phyloP scores from a whole-genome alignment of 2,797 vertebrate genomes.

The Centropyge bicolor region DNA sequence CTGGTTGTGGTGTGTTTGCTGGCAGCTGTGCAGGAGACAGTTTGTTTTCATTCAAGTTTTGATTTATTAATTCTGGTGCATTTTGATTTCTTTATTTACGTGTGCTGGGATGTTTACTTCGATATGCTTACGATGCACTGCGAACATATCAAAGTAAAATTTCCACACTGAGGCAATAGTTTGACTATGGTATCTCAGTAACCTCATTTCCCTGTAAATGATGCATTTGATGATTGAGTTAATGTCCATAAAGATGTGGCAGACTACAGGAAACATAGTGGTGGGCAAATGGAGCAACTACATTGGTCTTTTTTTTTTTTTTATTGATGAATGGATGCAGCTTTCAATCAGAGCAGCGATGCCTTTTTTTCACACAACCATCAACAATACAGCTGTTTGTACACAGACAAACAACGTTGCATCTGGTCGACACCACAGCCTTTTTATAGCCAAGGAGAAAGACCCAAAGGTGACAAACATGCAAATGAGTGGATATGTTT shows the following conservation, averaged over 20 bases:
- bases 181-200: constrained; percentile 10
- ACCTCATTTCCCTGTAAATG: constrained; percentile 9
- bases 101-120: constrained; percentile 20
- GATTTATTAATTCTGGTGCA: constrained; percentile 32
- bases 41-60: constrained; percentile 38
- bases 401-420: constrained; percentile 10
- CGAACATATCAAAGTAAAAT: constrained; percentile 31
- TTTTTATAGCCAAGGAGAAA: constrained; percentile 27
- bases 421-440: constrained; percentile 21
- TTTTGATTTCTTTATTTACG: constrained; percentile 33
- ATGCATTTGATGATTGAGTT: constrained; percentile 16
- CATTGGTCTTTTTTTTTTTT: not conserved
- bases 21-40: constrained; percentile 15
- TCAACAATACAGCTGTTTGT: constrained; percentile 36
- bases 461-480: constrained; percentile 26
- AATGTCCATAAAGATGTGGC: constrained; percentile 24
- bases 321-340: constrained; percentile 17
- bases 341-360: constrained; percentile 18
- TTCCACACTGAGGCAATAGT: constrained; percentile 21
- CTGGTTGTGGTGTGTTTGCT: constrained; percentile 25
- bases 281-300: constrained; percentile 16
- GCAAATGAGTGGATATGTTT: constrained; percentile 42
- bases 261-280: constrained; percentile 19
- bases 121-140: not conserved
- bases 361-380: constrained; percentile 19